These are phyloP conservation scores for Acrobasis suavella DNA, from an alignment of 2,888 invertebrate species.

Conservation along the genomic window DNA sequence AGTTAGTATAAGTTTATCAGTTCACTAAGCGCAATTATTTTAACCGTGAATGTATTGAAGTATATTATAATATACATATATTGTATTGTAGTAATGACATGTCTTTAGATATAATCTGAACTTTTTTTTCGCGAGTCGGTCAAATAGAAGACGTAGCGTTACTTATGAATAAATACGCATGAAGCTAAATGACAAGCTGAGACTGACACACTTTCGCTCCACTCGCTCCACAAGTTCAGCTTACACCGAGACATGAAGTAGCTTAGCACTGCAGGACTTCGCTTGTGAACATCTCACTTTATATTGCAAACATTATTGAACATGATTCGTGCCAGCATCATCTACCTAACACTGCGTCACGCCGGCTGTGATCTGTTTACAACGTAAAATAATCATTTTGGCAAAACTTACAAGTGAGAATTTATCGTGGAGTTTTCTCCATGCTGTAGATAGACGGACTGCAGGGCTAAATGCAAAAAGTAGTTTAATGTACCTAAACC, in stretches of 20 bases:
- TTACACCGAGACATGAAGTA: background rate
- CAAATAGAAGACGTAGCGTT: too few species aligned
- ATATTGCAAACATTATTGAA: slow-evolving; percentile 8
- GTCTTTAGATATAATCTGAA: slow-evolving; percentile 18
- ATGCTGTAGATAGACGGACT: slow-evolving; percentile 20
- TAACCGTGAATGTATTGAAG: slow-evolving; percentile 30
- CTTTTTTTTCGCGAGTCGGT: background rate
- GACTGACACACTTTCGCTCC: background rate
- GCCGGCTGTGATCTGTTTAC: slow-evolving; percentile 17
- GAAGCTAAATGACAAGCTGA: too few species aligned
- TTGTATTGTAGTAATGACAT: slow-evolving; percentile 16
- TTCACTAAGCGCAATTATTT: slow-evolving; percentile 42
- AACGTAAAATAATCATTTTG: slow-evolving; percentile 18
- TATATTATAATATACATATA: slow-evolving; percentile 23
- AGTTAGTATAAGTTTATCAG: slow-evolving; percentile 55
- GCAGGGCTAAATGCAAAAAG: slow-evolving; percentile 33
- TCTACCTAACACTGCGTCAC: slow-evolving; percentile 2
- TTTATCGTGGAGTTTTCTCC: slow-evolving; percentile 20
- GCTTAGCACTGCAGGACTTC: slow-evolving; percentile 21
- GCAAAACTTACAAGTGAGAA: slow-evolving; percentile 21
- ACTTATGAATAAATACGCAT: too few species aligned
- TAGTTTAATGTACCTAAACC: slow-evolving; percentile 23
- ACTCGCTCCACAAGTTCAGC: slow-evolving; percentile 8
- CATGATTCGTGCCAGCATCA: slow-evolving; percentile 10
- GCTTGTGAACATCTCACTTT: slow-evolving; percentile 18